Evolutionary conservation across 2,888 invertebrate genomes (phyloP).

Genomic region (Opisthograptis luteolata): DNA sequence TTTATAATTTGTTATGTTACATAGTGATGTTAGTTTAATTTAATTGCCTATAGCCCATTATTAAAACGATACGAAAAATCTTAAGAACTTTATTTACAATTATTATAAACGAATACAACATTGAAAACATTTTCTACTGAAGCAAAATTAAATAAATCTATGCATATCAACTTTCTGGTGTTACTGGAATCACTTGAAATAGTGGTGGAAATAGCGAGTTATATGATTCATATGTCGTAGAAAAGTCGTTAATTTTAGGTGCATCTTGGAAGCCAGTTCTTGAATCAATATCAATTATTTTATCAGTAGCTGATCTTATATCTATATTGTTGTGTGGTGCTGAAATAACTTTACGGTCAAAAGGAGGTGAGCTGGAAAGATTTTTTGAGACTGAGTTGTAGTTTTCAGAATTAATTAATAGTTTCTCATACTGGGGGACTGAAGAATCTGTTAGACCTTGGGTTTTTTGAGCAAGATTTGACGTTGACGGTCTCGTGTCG

Average conservation of each 20-base stretch:
- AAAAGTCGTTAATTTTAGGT: not conserved
- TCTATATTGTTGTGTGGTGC: constrained; percentile 10
- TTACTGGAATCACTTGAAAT: constrained; percentile 50
- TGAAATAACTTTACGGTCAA: not conserved
- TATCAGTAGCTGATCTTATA: constrained; percentile 21
- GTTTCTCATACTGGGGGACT: constrained; percentile 11
- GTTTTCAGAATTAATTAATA: constrained; percentile 2
- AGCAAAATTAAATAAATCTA: too few species aligned
- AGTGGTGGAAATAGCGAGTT: constrained; percentile 22
- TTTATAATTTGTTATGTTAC: too few species aligned
- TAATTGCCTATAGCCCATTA: too few species aligned
- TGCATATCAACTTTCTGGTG: constrained; percentile 42
- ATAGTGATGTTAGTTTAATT: too few species aligned
- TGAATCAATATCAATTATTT: constrained; percentile 27
- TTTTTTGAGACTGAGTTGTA: not conserved
- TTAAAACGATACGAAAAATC: too few species aligned
- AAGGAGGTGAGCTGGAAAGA: not conserved
- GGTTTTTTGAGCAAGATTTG: constrained; percentile 1
- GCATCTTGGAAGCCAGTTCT: constrained; percentile 25
- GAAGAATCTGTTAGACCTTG: constrained; percentile 7
- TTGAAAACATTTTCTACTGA: too few species aligned
- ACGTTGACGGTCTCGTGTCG: constrained; percentile 9
- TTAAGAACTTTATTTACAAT: too few species aligned
- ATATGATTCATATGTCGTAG: constrained; percentile 4
- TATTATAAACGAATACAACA: too few species aligned